A percentile compares a stretch with the other conserved stretches of the same genome.
These are phyloP conservation scores for Thalassaphorura encarpata DNA, from an alignment of 1,140 invertebrate species.

Conservation along the genomic window DNA sequence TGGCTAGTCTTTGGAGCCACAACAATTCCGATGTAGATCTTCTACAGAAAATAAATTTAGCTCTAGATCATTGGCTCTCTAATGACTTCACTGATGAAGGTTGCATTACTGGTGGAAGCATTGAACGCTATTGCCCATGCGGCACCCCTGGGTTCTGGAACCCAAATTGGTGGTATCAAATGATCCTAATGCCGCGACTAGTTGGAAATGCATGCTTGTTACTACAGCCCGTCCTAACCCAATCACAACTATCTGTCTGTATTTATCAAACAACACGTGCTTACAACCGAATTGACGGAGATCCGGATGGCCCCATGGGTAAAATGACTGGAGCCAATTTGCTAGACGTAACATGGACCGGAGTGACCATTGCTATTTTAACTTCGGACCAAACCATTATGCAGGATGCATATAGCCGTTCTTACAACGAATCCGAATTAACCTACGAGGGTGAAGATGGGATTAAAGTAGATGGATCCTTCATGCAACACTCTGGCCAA, in stretches of 20 bases:
- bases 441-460: background rate
- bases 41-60: background rate
- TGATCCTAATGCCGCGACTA: constrained; percentile 9
- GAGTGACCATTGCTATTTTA: background rate
- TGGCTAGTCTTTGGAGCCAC: no score
- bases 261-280: background rate
- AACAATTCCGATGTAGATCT: no score
- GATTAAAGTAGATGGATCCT: constrained; percentile 14
- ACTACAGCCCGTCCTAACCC: background rate
- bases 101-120: constrained; percentile 10
- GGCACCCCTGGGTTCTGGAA: constrained; percentile 18
- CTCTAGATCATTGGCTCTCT: constrained; percentile 10
- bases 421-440: background rate
- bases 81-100: constrained; percentile 4
- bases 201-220: constrained; percentile 10
- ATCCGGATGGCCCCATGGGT: constrained; percentile 6
- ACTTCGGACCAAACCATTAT: background rate
- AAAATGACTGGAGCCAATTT: constrained; percentile 9
- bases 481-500: constrained; percentile 15
- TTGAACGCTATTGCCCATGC: constrained; percentile 12
- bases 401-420: background rate
- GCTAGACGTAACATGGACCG: constrained; percentile 10
- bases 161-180: constrained; percentile 13
- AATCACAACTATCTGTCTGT: background rate
- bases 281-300: constrained; percentile 9